These are phyloP conservation scores for Saguinus midas DNA, from an alignment of 2,113 vertebrate species.

Conservation along the genomic window DNA sequence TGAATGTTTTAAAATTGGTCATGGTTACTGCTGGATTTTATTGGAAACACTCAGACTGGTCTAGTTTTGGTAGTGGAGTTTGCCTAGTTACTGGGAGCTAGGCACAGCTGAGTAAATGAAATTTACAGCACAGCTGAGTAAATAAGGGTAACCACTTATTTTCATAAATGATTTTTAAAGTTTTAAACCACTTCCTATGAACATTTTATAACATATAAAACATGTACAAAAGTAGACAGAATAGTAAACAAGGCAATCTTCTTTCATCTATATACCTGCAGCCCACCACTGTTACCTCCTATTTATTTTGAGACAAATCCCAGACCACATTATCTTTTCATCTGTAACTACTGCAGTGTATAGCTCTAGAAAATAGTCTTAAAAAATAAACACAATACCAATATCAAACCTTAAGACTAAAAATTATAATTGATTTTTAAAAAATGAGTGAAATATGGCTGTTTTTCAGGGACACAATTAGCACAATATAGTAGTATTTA, in stretches of 20 bases:
- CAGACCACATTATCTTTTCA: neutral
- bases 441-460: neutral
- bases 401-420: neutral
- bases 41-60: neutral
- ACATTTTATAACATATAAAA: neutral
- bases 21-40: neutral
- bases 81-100: too few species aligned
- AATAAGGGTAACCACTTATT: neutral
- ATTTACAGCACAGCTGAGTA: neutral
- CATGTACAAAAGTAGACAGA: neutral
- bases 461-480: neutral
- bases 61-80: neutral
- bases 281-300: neutral
- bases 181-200: neutral
- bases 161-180: neutral
- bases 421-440: neutral
- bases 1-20: neutral
- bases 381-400: neutral
- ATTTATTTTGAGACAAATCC: constrained; percentile 1
- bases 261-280: neutral
- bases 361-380: neutral
- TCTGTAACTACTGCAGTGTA: neutral
- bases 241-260: neutral
- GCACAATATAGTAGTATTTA: neutral
- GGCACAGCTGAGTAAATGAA: too few species aligned